Evolutionary conservation across 2,797 vertebrate genomes (phyloP), one percentile per base, ranked within the genome.

Genomic region (Oreortyx pictus): DNA sequence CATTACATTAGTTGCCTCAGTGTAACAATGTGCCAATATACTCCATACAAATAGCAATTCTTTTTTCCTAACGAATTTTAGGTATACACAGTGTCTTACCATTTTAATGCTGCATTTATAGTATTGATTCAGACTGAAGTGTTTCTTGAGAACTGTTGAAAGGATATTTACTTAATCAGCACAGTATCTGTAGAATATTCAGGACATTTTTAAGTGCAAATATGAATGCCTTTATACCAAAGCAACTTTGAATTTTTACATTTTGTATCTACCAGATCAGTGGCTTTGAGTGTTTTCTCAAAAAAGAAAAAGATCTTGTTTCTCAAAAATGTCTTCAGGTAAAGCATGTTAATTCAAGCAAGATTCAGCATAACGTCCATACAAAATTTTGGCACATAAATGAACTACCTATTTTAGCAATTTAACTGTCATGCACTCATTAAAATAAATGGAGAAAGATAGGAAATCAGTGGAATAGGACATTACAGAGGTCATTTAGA

Each of bases 381-480:
- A 52, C 54, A 90, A 90, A 88, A 4, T 75, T 92, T 76, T 86
- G 76, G 49, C 84, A 83, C 49, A 59, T n/a, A 77, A 65, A 18
- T 68, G 84, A 94, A 61, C 31, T n/a, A 77, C 7, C n/a, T 89
- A 77, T 87, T 92, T 93, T 92, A 68, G 29, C 46, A n/a, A 27
- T 87, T 68, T 81, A 87, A 61, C 64, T 71, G 18, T 11, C 61
- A 49, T 87, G 31, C 7, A 11, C 17, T 89, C 66, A 82, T 93
- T 93, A 94, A 85, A 93, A 85, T 41, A n/a, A 94, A 92, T 60
- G 9, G 62, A 82, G 11, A 81, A 9, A 87, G 62, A 85, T 20
- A 74, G 57, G 56, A 94, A 94, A 95, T 96, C 86, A 88, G 82
- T 94, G 27, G 24, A 82, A 61, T 0, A 89, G 37, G 49, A 65